These are phyloP conservation scores for Pemphredon lugubris DNA, from an alignment of 2,888 invertebrate genomes.

Conservation along the genomic window DNA sequence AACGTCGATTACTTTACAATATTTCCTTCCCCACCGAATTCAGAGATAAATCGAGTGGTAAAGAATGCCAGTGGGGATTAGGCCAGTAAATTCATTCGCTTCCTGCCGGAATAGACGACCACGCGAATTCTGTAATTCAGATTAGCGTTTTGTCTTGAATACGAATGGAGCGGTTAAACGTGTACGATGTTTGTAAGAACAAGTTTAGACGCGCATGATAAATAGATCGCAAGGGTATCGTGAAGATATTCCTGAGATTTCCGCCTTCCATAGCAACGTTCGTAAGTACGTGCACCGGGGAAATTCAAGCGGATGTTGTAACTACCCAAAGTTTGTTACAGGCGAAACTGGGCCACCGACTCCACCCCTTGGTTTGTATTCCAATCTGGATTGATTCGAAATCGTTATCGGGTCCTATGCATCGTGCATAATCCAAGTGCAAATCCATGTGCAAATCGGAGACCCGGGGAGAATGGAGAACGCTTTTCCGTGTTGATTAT, in stretches of 20 bases:
- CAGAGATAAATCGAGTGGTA: background rate
- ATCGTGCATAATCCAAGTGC: constrained; percentile 24
- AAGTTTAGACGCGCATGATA: constrained; percentile 30
- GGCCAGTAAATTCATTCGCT: constrained; percentile 1
- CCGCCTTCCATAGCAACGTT: too few species aligned
- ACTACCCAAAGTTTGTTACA: constrained; percentile 30
- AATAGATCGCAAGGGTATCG: constrained; percentile 34
- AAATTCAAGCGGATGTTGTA: constrained; percentile 23
- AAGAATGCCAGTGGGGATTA: background rate
- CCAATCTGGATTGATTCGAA: constrained; percentile 37
- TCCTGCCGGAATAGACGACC: constrained; percentile 3
- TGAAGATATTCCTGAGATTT: constrained; percentile 20
- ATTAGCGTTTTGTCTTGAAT: constrained; percentile 1
- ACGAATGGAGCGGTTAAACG: background rate
- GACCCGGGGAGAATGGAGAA: constrained; percentile 1
- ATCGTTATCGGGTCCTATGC: constrained; percentile 38
- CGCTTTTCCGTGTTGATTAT: constrained; percentile 46
- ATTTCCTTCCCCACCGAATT: too few species aligned
- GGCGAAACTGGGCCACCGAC: constrained; percentile 11
- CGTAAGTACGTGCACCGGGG: background rate
- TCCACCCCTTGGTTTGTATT: constrained; percentile 11
- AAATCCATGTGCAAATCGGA: constrained; percentile 14
- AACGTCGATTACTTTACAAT: too few species aligned
- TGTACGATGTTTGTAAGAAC: constrained; percentile 14
- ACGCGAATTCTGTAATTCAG: background rate